Percentiles rank a stretch among this genome's conserved stretches.
Evolutionary conservation across 2,113 vertebrate species (phyloP).

Genomic region (Eublepharis macularius): DNA sequence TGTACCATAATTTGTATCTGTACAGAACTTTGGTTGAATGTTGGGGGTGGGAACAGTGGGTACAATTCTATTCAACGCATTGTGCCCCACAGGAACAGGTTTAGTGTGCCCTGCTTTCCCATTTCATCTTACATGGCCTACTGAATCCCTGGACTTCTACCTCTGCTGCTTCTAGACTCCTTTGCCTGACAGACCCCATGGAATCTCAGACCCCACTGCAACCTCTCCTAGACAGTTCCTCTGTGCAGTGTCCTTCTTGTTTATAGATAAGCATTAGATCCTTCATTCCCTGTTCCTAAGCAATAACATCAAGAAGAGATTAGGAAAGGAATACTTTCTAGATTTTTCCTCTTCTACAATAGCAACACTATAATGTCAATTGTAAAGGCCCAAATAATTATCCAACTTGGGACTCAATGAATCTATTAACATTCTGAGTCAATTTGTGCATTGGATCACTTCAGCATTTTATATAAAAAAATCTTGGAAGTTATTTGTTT

Average conservation of each 20-base stretch:
- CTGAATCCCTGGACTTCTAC: not conserved
- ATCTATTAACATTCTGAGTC: slow-evolving; percentile 67
- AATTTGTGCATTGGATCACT: slow-evolving; percentile 50
- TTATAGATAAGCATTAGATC: not conserved
- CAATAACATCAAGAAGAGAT: not conserved
- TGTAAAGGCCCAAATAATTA: slow-evolving; percentile 53
- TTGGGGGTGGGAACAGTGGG: too few relatives aligned
- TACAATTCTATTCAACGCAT: too few relatives aligned
- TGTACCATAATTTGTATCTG: too few relatives aligned
- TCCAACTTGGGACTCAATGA: slow-evolving; percentile 56
- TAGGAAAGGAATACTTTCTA: not conserved
- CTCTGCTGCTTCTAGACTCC: not conserved
- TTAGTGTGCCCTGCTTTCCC: not conserved
- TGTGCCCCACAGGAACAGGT: too few relatives aligned
- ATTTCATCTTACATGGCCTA: not conserved
- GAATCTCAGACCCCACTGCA: not conserved
- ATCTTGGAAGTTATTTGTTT: slow-evolving; percentile 69
- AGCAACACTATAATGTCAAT: not conserved
- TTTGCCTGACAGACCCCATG: not conserved
- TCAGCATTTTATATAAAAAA: slow-evolving; percentile 62
- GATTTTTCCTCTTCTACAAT: not conserved
- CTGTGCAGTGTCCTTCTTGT: not conserved
- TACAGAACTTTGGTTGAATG: too few relatives aligned
- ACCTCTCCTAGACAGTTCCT: not conserved
- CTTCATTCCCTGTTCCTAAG: not conserved